Base-by-base conservation (phyloP, 2,888 invertebrate genomes). In the Agrotis puta region DNA sequence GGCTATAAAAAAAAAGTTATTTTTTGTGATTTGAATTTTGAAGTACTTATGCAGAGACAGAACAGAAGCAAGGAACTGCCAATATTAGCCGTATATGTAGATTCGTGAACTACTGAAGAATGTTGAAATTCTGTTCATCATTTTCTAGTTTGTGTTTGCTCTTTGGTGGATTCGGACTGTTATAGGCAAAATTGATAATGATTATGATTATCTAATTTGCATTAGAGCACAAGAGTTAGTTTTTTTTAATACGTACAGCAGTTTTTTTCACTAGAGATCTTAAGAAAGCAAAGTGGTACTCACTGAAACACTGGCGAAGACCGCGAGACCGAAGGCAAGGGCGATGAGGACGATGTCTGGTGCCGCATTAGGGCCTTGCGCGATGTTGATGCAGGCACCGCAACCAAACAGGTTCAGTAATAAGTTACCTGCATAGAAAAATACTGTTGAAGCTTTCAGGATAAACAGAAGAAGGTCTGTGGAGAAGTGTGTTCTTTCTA, bases 351-450 rank as follows among this genome's bases (percentile, higher is more conserved):
- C 97, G 64, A 97, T 95, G 84, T 96, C 93, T 0, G 93, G 90
- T 4, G 92, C 92, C 20, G 96, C 93, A 62, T 90, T 93, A 79
- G 94, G 73, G 39, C 94, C 95, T n/a, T 94, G 93, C 16, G 95
- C 85, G 68, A 97, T 94, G 87, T 97, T 96, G 69, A 97, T 95
- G 86, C 97, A 97, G 14, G 98, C 97, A 7, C 98, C 98, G 91
- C 99, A 99, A 5, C 98, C 99, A 87, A 99, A 98, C 92, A 99
- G 97, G 90, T 99, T 99, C 85, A 99, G 96, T 64, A 99, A 96
- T 78, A 98, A 93, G 78, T 98, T 99, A 45, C 99, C 97, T 97
- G 87, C 0, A 62, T 51, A 70, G 61, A 64, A 51, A 54, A 3
- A 1, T 5, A 14, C 0, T 13, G 20, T 16, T 65, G 11, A 54